phyloP scores from a whole-genome alignment of 2,888 invertebrate species.

The Cantharis lateralis region DNA sequence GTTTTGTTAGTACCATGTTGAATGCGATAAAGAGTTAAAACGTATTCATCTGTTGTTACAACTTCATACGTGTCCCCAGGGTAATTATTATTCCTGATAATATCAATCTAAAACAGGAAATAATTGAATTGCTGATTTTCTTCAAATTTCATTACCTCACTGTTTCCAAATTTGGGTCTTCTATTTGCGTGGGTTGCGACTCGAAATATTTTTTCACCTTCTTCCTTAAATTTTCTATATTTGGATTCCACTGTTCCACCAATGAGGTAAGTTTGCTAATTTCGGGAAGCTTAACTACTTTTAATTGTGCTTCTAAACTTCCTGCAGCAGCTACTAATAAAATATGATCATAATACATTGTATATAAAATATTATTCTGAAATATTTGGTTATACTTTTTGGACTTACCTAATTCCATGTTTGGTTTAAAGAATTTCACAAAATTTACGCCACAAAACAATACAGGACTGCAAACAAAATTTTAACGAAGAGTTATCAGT shows the following conservation, averaged over 20 bases:
- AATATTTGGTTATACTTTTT: background rate
- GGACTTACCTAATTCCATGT: background rate
- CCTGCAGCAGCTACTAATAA: background rate
- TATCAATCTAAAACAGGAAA: background rate
- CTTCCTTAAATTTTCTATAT: background rate
- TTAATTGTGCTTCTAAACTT: background rate
- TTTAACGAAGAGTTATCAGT: background rate
- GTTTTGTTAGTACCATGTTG: background rate
- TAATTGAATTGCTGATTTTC: background rate
- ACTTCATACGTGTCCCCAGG: background rate
- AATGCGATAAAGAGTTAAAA: background rate
- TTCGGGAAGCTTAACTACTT: background rate
- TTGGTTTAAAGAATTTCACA: background rate
- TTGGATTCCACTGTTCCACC: background rate
- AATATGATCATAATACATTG: too few species aligned
- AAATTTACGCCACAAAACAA: background rate
- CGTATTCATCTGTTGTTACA: background rate
- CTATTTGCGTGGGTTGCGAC: background rate
- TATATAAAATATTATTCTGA: too few species aligned
- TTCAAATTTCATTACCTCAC: background rate
- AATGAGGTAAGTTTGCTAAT: background rate
- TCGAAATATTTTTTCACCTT: background rate
- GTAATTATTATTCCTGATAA: background rate
- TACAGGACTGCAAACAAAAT: background rate
- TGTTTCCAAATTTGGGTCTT: background rate